phyloP scores from a whole-genome alignment of 1,140 invertebrate genomes.

The Gonatopus flavifemur region DNA sequence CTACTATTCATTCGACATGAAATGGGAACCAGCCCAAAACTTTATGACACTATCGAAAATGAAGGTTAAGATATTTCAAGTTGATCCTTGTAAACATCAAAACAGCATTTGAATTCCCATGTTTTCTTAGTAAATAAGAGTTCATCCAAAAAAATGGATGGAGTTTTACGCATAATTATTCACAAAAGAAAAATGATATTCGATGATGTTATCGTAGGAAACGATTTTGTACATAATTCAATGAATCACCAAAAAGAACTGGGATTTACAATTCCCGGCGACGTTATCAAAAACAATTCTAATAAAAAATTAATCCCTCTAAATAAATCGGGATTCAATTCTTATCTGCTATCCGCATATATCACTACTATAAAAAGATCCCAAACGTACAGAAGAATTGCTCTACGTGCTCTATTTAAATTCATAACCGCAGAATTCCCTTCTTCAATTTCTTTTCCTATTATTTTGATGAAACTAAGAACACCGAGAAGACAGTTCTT shows the following conservation, averaged over 20 bases:
- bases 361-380: constrained; percentile 29
- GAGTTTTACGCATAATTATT: constrained; percentile 24
- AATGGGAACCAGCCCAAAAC: too few species aligned
- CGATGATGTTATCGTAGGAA: constrained; percentile 24
- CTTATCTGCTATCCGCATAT: constrained; percentile 44
- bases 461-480: constrained; percentile 41
- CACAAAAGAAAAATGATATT: constrained; percentile 22
- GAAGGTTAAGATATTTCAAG: too few species aligned
- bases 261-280: constrained; percentile 4
- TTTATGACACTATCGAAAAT: too few species aligned
- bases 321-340: constrained; percentile 35
- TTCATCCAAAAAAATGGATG: constrained; percentile 27
- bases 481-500: constrained; percentile 64
- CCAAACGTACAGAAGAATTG: constrained; percentile 32
- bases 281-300: not conserved
- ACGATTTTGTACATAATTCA: constrained; percentile 1
- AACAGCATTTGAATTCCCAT: too few species aligned
- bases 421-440: constrained; percentile 3
- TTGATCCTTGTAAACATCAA: too few species aligned
- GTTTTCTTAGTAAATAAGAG: not conserved
- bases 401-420: constrained; percentile 20
- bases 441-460: not conserved
- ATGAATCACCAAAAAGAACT: not conserved
- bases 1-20: too few species aligned
- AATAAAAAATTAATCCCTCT: constrained; percentile 21